Percentiles rank a stretch among this genome's conserved stretches.
Conservation (phyloP, 1,140 invertebrate species). For the Marisa cornuarietis region DNA sequence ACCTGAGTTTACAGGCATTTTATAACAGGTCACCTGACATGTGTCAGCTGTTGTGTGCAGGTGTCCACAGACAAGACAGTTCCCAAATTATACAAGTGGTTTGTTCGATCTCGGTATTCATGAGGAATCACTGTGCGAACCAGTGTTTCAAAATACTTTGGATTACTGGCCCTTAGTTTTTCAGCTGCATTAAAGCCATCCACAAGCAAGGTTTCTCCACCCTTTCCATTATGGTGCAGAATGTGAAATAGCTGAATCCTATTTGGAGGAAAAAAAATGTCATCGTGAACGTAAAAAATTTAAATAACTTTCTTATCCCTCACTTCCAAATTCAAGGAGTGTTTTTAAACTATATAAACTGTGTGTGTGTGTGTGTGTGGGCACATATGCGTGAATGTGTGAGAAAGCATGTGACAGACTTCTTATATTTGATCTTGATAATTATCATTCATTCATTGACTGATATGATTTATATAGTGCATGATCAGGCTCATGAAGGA, state of each 20-base stretch:
- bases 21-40: constrained; percentile 48
- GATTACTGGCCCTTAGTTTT: constrained; percentile 68
- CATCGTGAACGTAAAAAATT: neutral
- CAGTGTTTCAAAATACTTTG: constrained; percentile 69
- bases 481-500: too few relatives aligned
- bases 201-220: constrained; percentile 76
- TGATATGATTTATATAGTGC: too few relatives aligned
- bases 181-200: constrained; percentile 76
- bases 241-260: constrained; percentile 78
- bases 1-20: neutral
- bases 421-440: neutral
- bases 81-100: constrained; percentile 41
- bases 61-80: constrained; percentile 44
- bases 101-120: constrained; percentile 69
- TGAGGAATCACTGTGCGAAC: constrained; percentile 70
- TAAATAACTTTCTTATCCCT: too few relatives aligned
- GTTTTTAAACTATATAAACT: neutral
- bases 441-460: too few relatives aligned
- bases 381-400: too few relatives aligned
- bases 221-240: constrained; percentile 70
- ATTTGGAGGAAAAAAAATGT: constrained; percentile 19
- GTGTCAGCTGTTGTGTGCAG: constrained; percentile 36
- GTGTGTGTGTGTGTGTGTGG: neutral
- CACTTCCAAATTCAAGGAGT: neutral
- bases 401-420: too few relatives aligned